Percentiles rank a stretch among this genome's conserved stretches.
These are phyloP conservation scores for Manis javanica DNA, from an alignment of 2,797 vertebrate species.

Conservation along the genomic window DNA sequence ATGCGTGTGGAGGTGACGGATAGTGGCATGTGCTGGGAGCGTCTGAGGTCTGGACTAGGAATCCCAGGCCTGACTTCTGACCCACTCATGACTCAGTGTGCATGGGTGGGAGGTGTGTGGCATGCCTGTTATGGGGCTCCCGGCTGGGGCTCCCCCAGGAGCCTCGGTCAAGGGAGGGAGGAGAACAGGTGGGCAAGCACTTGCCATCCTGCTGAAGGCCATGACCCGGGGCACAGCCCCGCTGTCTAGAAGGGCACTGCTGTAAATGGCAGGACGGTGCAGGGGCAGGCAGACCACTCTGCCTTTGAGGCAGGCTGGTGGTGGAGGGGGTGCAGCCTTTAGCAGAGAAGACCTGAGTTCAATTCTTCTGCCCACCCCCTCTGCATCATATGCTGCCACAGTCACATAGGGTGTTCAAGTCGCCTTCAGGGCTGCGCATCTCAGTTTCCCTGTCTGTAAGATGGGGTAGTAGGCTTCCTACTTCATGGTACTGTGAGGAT, in stretches of 20 bases:
- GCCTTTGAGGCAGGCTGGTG: neutral
- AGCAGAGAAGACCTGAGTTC: neutral
- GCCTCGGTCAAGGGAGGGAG: neutral
- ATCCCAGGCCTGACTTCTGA: neutral
- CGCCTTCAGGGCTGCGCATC: neutral
- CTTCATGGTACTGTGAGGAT: neutral
- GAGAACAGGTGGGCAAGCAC: neutral
- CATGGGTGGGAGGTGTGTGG: neutral
- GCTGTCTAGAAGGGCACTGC: neutral
- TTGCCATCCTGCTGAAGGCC: rapidly evolving
- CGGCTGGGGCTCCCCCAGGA: neutral
- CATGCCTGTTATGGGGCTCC: neutral
- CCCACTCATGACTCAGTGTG: neutral
- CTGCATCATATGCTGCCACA: neutral
- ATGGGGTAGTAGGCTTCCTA: neutral
- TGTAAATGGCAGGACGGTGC: rapidly evolving
- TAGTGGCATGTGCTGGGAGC: rapidly evolving
- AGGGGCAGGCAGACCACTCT: rapidly evolving
- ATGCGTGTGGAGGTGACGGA: neutral
- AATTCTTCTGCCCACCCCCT: neutral
- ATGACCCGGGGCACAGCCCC: too few relatives aligned
- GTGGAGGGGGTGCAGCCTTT: neutral
- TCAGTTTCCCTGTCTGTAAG: neutral
- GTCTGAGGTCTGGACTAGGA: neutral
- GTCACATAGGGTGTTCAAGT: neutral